Evolutionary conservation across 2,113 vertebrate species (phyloP), one percentile per base, ranked within the genome.

Genomic region (Callopanchax toddi): DNA sequence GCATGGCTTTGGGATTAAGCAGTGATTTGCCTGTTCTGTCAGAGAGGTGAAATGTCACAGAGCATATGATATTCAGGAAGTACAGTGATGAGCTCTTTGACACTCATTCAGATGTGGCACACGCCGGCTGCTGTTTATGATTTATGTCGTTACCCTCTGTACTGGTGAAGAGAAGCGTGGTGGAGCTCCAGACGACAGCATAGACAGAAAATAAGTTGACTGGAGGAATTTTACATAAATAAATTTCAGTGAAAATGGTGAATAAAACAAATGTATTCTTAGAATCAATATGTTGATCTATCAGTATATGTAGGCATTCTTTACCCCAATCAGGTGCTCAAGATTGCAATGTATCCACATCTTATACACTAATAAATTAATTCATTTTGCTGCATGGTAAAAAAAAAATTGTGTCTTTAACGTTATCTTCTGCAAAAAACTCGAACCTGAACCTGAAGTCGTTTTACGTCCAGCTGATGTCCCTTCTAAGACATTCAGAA

Each of bases 11-110:
- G 59, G 42, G 59, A 79, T 75, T 70, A 72, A 48, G 66, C 29
- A 58, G 62, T 60, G 62, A 74, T 85, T 86, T 73, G 8, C 66
- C 50, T 44, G 3, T 66, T 87, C 72, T 75, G 53, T 63, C 76
- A 56, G 46, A 49, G 15, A 21, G 73, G 54, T 53, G 40, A 29
- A 72, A 73, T 61, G 60, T 76, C 18, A 65, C 23, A 57, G 25
- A 54, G 17, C 1, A 34, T 26, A 4, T 21, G 18, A 64, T 63
- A 62, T 49, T 64, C 40, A 53, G 43, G 36, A 36, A 20, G 52
- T 23, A 7, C 37, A 44, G 51, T 52, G 64, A 69, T 34, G 2
- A 62, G 67, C 25, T 58, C 69, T 69, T 71, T 79, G 52, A 76
- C 64, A 44, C 73, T 52, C 58, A 11, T 70, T 82, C 64, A 71